Evolutionary conservation across 1,140 invertebrate species (phyloP), one percentile per base, ranked within the genome.

Genomic region (Caenorhabditis latens): DNA sequence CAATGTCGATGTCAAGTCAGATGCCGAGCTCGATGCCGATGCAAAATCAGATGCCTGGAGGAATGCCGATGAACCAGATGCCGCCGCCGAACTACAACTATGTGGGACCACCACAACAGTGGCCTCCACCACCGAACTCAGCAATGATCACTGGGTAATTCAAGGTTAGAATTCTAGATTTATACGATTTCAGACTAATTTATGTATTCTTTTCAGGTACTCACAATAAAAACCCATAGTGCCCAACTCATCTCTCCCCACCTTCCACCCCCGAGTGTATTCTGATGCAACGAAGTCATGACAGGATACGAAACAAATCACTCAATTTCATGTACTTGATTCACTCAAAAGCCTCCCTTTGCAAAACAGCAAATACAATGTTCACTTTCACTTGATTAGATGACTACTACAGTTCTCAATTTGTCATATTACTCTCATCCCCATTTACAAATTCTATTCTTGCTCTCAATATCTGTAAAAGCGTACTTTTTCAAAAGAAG

Each of bases 81-180:
- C 86, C 75, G n/a, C 86, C 86, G 16, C 71, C 58, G 46, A 71
- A 43, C 13, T 86, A 86, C 42, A 24, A 13, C 3, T 86, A 83
- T 55, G 57, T 32, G 32, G 65, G 43, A n/a, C 86, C 86, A 48
- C 86, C 61, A 63, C 16, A n/a, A 48, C 48, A 53, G 21, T 86
- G 86, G 86, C 82, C 86, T 5, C 75, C 43, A 57, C 86, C 75
- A 43, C 71, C 85, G 4, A 86, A 86, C 46, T 79, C 86, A 7
- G 71, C 86, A 13, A 86, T 86, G 86, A 86, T 86, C 9, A 86
- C 86, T 11, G 86, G 86, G 65, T 86, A 83, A 65, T 48, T 65
- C 24, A 67, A 84, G 42, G 57, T 58, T 9, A 9, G 19, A 57
- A 40, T 5, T 24, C 0, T 84, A 83, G 50, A 32, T 83, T 14